Base-by-base conservation (phyloP, 2,888 invertebrate species). In the Hypomecis punctinalis region DNA sequence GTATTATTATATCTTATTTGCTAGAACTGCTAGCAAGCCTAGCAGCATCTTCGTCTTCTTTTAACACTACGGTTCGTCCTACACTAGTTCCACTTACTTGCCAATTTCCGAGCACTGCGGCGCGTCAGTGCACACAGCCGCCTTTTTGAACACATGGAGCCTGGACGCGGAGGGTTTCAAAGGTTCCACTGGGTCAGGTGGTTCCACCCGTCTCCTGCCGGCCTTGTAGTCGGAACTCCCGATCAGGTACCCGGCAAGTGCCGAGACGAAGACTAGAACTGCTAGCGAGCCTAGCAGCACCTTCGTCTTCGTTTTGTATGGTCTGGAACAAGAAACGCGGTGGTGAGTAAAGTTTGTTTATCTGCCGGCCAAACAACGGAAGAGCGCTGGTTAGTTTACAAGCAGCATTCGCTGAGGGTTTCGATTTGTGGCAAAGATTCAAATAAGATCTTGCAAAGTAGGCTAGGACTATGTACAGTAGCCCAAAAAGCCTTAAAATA, bases 111-210 rank as follows among this genome's bases (percentile, higher is more conserved):
- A 97, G 85, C 97, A 98, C 5, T 94, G 94, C 5, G 94, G 93
- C 5, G 95, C 95, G 81, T 98, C 98, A 0, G 97, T 95, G 79
- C 96, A 97, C 13, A 98, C 96, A 0, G 97, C 97, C 0, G 95
- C 96, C 52, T 90, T 94, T 65, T 94, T 92, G 84, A 96, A 97
- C 0, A 84, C 85, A 72, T 95, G 95, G n/a, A 96, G 89, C 48
- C 84, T 83, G 5, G 97, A 97, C 11, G 93, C 85, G 0, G 97
- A 97, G 0, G 96, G 94, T 11, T 95, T 95, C 43, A 94, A 91
- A 0, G 93, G 89, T 45, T 87, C 85, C 66, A 94, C 93, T 0
- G 96, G 96, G 85, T 97, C 96, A 0, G 96, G 95, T 0, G 96
- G 96, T 53, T 90, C 85, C 2, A 70, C 74, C 66, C 13, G 58